Percentiles rank a stretch among this genome's conserved stretches.
Evolutionary conservation across 2,797 vertebrate genomes (phyloP).

Genomic region (Aphelocoma californica): DNA sequence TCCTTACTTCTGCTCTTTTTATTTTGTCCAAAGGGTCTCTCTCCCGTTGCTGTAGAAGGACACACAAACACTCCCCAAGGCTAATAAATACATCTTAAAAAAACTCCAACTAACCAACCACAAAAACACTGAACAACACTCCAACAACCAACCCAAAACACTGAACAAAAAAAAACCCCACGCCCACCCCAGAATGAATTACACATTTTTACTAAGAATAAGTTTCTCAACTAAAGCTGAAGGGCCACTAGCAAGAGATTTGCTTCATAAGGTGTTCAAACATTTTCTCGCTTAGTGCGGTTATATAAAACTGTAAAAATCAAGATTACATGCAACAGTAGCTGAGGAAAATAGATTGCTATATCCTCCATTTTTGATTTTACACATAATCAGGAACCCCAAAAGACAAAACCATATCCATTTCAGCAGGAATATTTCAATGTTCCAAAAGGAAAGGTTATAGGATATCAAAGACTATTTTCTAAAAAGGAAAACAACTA

Average conservation of each 20-base stretch:
- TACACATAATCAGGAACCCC: background rate
- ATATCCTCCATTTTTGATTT: conserved; percentile 23
- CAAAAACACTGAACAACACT: no score
- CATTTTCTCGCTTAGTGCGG: background rate
- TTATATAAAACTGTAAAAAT: conserved; percentile 23
- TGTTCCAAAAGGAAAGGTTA: background rate
- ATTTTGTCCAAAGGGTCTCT: background rate
- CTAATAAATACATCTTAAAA: background rate
- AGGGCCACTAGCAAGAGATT: background rate
- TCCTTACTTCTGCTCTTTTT: background rate
- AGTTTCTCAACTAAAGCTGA: background rate
- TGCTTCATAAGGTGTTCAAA: background rate
- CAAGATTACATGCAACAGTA: conserved; percentile 27
- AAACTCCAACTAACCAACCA: background rate
- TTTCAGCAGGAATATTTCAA: background rate
- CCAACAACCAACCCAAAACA: no score
- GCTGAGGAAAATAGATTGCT: conserved; percentile 43
- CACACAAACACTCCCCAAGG: fast-evolving
- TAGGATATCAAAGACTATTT: background rate
- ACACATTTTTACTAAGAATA: background rate
- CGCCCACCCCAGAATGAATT: background rate
- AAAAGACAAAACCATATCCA: background rate
- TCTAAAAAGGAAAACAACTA: background rate
- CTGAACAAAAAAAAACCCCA: background rate
- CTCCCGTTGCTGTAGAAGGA: background rate